Percentiles rank a stretch among this genome's conserved stretches.
phyloP scores from a whole-genome alignment of 2,888 invertebrate species.

The Hirtodrosophila histrioides region DNA sequence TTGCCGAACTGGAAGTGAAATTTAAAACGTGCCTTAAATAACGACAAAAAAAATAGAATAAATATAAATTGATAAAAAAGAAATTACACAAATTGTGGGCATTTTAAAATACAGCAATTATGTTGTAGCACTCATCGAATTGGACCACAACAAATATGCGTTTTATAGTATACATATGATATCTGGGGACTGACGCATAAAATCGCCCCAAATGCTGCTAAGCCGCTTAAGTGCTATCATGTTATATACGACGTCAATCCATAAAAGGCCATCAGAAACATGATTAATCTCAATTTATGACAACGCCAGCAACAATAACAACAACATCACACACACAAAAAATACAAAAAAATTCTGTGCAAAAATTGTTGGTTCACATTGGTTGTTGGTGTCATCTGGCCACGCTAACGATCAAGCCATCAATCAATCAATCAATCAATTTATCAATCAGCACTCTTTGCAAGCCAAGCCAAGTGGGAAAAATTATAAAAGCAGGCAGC shows the following conservation, averaged over 20 bases:
- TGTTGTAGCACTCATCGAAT: constrained; percentile 1
- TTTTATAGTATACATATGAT: constrained; percentile 8
- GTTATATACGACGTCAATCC: constrained; percentile 59
- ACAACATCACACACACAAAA: constrained; percentile 8
- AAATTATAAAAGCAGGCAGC: constrained; percentile 29
- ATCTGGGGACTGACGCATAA: constrained; percentile 11
- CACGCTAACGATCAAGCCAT: constrained; percentile 65
- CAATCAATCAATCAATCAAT: constrained; percentile 68
- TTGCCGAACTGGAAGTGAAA: too few relatives aligned
- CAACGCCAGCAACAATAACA: constrained; percentile 46
- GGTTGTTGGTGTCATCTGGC: constrained; percentile 34
- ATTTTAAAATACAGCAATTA: constrained; percentile 5
- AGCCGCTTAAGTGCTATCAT: constrained; percentile 76
- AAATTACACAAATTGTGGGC: constrained; percentile 34
- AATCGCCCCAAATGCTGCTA: constrained; percentile 45
- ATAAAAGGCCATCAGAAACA: constrained; percentile 60
- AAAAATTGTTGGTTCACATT: constrained; percentile 25
- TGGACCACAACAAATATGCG: constrained; percentile 28
- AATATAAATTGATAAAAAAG: constrained; percentile 10
- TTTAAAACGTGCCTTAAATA: background rate
- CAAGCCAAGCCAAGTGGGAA: constrained; percentile 30
- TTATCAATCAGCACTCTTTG: constrained; percentile 65
- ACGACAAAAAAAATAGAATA: constrained; percentile 3
- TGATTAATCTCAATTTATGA: constrained; percentile 80
- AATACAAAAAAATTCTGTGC: constrained; percentile 16